A percentile compares a stretch with the other conserved stretches of the same genome.
These are phyloP conservation scores for Aethina tumida DNA, from an alignment of 1,140 invertebrate species.

Conservation along the genomic window DNA sequence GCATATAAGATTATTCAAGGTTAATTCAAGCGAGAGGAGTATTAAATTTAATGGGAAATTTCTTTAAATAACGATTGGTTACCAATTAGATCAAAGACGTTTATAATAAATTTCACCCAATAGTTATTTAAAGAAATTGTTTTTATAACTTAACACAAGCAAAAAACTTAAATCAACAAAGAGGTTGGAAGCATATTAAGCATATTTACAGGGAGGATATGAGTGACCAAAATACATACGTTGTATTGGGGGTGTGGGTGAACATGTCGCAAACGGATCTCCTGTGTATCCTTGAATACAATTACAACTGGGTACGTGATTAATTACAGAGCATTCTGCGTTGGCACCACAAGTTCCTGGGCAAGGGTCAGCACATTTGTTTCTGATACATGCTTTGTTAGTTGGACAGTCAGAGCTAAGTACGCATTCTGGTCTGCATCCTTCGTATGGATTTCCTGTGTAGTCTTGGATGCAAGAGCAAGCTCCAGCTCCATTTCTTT, in stretches of 20 bases:
- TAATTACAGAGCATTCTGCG: slow-evolving; percentile 67
- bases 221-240: slow-evolving; percentile 31
- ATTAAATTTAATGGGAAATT: no score
- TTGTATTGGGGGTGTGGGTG: slow-evolving; percentile 19
- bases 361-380: slow-evolving; percentile 74
- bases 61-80: no score
- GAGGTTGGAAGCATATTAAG: not conserved
- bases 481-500: slow-evolving; percentile 52
- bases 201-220: no score
- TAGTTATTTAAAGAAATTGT: no score
- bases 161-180: not conserved
- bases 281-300: slow-evolving; percentile 65
- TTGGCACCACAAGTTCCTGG: slow-evolving; percentile 70
- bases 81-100: no score
- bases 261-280: slow-evolving; percentile 48
- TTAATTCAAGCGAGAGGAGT: no score
- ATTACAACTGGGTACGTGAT: slow-evolving; percentile 68
- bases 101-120: no score
- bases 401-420: slow-evolving; percentile 66
- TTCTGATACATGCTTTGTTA: slow-evolving; percentile 62
- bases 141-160: no score
- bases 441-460: slow-evolving; percentile 68
- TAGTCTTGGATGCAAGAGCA: slow-evolving; percentile 64
- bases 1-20: no score
- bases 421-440: slow-evolving; percentile 69